Conservation (phyloP, 2,113 vertebrate species). For the Myodes glareolus region DNA sequence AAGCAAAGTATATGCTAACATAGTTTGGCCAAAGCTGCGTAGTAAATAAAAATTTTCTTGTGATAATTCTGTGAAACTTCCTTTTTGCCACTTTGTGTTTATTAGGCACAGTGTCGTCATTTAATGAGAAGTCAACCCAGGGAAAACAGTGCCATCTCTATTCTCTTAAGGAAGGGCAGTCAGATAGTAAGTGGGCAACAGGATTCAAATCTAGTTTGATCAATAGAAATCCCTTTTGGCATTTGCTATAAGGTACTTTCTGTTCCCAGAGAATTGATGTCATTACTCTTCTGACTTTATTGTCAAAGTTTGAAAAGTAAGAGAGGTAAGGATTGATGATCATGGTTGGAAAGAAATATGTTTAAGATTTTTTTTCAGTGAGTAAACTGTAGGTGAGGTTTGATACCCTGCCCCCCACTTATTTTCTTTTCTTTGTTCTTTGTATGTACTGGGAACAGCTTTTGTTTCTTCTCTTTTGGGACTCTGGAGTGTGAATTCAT, state of each 20-base stretch:
- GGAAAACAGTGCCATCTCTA: neutral
- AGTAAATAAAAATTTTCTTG: conserved; percentile 9
- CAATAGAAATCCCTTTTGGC: neutral
- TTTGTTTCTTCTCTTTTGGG: neutral
- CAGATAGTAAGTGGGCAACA: neutral
- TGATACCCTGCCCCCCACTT: neutral
- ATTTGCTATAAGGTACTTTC: neutral
- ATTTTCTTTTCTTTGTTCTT: neutral
- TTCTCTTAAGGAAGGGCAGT: neutral
- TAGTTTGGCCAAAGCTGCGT: neutral
- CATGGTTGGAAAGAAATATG: neutral
- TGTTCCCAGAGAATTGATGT: neutral
- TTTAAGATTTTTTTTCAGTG: conserved; percentile 40
- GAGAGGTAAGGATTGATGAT: neutral
- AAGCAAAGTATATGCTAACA: neutral
- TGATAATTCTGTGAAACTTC: conserved; percentile 6
- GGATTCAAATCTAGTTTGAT: conserved; percentile 4
- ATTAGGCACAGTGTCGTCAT: neutral
- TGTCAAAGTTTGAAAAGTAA: neutral
- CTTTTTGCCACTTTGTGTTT: conserved; percentile 31
- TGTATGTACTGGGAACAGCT: neutral
- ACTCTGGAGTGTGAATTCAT: neutral
- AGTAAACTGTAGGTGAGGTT: neutral
- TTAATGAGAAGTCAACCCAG: conserved; percentile 1
- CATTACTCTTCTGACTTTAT: neutral